Percentiles rank a stretch among this genome's conserved stretches.
These are phyloP conservation scores for Drosophila lini DNA, from an alignment of 1,140 invertebrate genomes.

Conservation along the genomic window DNA sequence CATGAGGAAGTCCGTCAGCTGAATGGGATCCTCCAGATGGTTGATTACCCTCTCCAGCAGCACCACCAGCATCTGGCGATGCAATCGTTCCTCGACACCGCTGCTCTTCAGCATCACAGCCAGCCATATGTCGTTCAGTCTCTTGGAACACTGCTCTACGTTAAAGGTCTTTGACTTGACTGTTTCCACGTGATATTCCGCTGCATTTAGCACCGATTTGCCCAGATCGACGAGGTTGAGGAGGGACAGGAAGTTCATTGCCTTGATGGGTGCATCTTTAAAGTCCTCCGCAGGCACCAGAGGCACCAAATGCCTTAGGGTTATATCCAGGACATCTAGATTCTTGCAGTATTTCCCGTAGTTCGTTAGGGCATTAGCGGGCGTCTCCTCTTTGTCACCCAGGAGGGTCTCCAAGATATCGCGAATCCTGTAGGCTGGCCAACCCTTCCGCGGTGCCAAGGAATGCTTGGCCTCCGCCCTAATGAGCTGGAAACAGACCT, in stretches of 20 bases:
- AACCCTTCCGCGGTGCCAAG: constrained; percentile 84
- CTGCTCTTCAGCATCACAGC: constrained; percentile 88
- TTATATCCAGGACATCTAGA: constrained; percentile 87
- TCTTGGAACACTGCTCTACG: constrained; percentile 80
- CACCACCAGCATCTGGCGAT: constrained; percentile 91
- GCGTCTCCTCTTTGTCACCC: constrained; percentile 75
- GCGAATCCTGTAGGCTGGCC: constrained; percentile 85
- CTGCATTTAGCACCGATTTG: constrained; percentile 42
- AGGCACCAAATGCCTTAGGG: constrained; percentile 86
- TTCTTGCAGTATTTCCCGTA: constrained; percentile 88
- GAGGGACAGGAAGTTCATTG: constrained; percentile 89
- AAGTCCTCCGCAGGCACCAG: constrained; percentile 73
- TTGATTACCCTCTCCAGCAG: constrained; percentile 93
- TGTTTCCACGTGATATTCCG: constrained; percentile 42
- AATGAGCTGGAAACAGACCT: constrained; percentile 88
- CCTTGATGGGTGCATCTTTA: constrained; percentile 18
- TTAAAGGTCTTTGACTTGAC: constrained; percentile 66
- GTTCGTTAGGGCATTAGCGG: constrained; percentile 85
- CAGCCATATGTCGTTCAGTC: constrained; percentile 89
- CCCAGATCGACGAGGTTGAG: constrained; percentile 85
- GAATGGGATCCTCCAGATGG: constrained; percentile 91
- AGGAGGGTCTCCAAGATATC: constrained; percentile 86
- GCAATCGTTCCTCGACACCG: constrained; percentile 88
- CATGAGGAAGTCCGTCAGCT: constrained; percentile 96
- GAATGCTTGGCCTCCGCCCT: constrained; percentile 88